Evolutionary conservation across 2,797 vertebrate genomes (phyloP).

Genomic region (Microtus californicus): DNA sequence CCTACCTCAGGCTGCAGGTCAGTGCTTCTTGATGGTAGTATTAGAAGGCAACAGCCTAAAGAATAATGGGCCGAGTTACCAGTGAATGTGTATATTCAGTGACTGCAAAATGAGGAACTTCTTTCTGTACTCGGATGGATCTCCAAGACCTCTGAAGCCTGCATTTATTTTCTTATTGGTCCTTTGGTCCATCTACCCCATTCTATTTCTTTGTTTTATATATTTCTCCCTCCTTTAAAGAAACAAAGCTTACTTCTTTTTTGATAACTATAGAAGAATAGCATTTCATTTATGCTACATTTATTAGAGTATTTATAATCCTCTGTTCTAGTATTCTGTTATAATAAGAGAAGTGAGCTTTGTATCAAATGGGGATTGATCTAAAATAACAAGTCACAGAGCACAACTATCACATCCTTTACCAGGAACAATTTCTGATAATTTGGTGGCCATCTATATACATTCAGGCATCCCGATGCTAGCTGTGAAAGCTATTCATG

Average conservation of each 20-base stretch:
- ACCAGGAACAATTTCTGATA: slow-evolving; percentile 7
- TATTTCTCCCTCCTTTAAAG: slow-evolving; percentile 40
- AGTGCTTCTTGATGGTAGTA: background rate
- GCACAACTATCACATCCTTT: background rate
- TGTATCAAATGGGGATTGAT: slow-evolving; percentile 30
- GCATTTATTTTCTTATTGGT: slow-evolving; percentile 21
- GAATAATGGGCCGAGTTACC: background rate
- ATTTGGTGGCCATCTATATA: slow-evolving; percentile 15
- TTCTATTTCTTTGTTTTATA: slow-evolving; percentile 44
- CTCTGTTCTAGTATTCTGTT: slow-evolving; percentile 37
- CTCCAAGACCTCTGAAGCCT: background rate
- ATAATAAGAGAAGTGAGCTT: slow-evolving; percentile 41
- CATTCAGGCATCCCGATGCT: background rate
- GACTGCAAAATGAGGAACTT: background rate
- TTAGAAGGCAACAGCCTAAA: background rate
- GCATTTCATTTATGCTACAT: slow-evolving; percentile 43
- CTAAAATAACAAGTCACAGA: slow-evolving; percentile 7
- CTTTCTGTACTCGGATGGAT: background rate
- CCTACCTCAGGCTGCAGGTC: slow-evolving; percentile 91
- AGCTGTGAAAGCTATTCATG: background rate
- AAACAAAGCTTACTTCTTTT: background rate
- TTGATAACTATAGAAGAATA: background rate
- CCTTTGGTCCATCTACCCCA: background rate
- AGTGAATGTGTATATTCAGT: background rate
- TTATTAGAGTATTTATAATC: background rate